Evolutionary conservation across 2,797 vertebrate species (phyloP).

Genomic region (Ciconia nigra): DNA sequence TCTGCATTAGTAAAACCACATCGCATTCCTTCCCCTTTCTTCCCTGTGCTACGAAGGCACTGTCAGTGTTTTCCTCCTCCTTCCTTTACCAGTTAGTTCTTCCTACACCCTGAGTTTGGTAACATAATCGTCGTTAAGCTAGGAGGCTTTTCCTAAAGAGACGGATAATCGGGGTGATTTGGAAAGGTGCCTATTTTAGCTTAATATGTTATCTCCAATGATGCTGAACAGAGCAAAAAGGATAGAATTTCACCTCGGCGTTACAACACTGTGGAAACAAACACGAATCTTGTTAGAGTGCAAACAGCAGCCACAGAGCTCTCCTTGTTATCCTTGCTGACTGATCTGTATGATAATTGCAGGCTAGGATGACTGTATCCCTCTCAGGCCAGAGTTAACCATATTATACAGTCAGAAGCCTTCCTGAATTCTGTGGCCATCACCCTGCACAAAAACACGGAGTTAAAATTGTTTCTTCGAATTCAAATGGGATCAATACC

Average conservation of each 20-base stretch:
- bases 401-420: not conserved
- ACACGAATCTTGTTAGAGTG: not conserved
- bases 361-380: slow-evolving; percentile 10
- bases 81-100: not conserved
- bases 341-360: slow-evolving; percentile 9
- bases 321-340: slow-evolving; percentile 8
- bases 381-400: slow-evolving; percentile 3
- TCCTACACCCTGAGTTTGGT: not conserved
- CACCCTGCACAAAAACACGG: slow-evolving; percentile 29
- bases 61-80: not conserved
- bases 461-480: slow-evolving; percentile 53
- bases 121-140: not conserved
- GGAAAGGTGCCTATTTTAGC: not conserved
- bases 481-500: slow-evolving; percentile 60
- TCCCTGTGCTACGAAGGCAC: not conserved
- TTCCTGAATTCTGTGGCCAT: not conserved
- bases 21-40: not conserved
- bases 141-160: not conserved
- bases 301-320: slow-evolving; percentile 19
- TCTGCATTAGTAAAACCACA: not conserved
- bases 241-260: not conserved
- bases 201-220: not conserved
- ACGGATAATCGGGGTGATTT: not conserved
- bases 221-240: not conserved
- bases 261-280: slow-evolving; percentile 8